Percentiles rank a stretch among this genome's conserved stretches.
phyloP scores from a whole-genome alignment of 35 echinoderm and acorn worm genomes.

The Lytechinus variegatus region DNA sequence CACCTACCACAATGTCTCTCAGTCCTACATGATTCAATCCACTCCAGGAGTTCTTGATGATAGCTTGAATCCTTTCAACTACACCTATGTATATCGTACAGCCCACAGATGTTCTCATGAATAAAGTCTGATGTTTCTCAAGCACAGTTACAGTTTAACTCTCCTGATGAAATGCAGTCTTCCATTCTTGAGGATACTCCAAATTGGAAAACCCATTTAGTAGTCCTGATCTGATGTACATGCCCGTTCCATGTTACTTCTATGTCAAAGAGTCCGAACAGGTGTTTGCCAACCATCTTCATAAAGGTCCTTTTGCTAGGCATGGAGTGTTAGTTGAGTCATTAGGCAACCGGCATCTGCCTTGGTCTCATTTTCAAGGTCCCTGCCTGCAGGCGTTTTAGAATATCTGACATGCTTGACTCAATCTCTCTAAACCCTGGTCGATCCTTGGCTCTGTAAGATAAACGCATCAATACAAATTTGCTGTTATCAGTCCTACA shows the following conservation, averaged over 20 bases:
- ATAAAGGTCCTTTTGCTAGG: neutral
- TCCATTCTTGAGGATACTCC: neutral
- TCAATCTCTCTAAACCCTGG: constrained; percentile 69
- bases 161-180: neutral
- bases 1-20: neutral
- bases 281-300: no score
- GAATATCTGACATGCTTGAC: constrained; percentile 68
- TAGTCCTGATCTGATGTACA: neutral
- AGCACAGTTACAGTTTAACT: neutral
- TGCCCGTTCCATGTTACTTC: no score
- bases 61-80: neutral
- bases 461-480: neutral
- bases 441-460: constrained; percentile 80
- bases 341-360: no score
- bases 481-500: no score
- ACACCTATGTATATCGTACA: neutral
- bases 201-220: neutral
- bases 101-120: neutral
- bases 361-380: constrained; percentile 56
- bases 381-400: constrained; percentile 67
- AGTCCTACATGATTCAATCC: neutral
- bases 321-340: neutral
- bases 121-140: neutral
- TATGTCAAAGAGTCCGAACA: neutral
- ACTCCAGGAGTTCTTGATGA: neutral